phyloP scores from a whole-genome alignment of 2,797 vertebrate genomes.

The Mus spretus region DNA sequence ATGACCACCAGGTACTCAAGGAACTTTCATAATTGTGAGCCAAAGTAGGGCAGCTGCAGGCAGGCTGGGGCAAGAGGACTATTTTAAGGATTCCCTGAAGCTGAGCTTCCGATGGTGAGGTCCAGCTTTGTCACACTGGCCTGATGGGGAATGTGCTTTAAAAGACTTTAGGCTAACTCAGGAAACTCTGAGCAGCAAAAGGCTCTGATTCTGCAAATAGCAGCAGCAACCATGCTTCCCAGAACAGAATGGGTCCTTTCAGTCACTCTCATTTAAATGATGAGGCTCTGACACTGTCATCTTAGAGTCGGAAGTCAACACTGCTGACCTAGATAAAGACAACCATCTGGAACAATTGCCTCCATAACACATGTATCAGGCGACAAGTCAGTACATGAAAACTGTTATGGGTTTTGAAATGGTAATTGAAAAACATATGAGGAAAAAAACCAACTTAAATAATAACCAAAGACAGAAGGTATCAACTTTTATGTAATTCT shows the following conservation, averaged over 20 bases:
- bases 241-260: constrained; percentile 57
- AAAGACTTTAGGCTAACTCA: constrained; percentile 68
- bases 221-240: not conserved
- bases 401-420: constrained; percentile 1
- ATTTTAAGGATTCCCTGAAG: constrained; percentile 82
- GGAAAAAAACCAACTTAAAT: constrained; percentile 5
- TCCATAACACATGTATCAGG: not conserved
- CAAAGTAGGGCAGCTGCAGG: constrained; percentile 73
- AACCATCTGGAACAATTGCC: constrained; percentile 10
- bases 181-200: constrained; percentile 45
- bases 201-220: constrained; percentile 46
- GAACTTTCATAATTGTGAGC: constrained; percentile 67
- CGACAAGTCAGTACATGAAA: constrained; percentile 19
- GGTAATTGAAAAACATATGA: not conserved
- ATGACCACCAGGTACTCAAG: constrained; percentile 70
- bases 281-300: not conserved
- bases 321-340: constrained; percentile 10
- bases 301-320: not conserved
- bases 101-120: constrained; percentile 66
- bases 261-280: not conserved
- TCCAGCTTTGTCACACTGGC: constrained; percentile 56
- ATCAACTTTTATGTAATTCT: constrained; percentile 2
- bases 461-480: constrained; percentile 5
- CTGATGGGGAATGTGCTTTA: constrained; percentile 60
- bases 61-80: constrained; percentile 51